These are phyloP conservation scores for Diachrysia chrysitis DNA, from an alignment of 2,888 invertebrate species.

Conservation along the genomic window DNA sequence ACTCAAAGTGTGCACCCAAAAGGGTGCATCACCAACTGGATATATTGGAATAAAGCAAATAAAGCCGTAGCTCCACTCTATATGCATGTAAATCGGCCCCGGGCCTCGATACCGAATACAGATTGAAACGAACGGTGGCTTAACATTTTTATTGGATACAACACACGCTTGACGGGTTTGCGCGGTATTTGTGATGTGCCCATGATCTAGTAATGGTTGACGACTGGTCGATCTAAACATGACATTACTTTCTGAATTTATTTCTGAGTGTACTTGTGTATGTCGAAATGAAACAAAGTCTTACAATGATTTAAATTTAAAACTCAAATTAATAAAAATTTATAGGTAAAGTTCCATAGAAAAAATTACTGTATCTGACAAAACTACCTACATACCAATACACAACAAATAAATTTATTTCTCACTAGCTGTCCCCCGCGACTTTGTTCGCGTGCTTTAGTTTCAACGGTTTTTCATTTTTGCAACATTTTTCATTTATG, in stretches of 20 bases:
- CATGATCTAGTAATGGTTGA: constrained; percentile 24
- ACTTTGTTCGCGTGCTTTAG: no score
- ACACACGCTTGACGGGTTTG: constrained; percentile 53
- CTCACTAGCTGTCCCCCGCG: no score
- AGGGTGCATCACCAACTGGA: constrained; percentile 62
- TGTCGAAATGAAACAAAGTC: no score
- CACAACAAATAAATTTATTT: no score
- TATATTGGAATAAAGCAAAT: constrained; percentile 79
- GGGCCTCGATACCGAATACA: constrained; percentile 76
- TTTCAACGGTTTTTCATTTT: no score
- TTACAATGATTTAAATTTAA: no score
- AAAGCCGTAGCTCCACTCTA: constrained; percentile 71
- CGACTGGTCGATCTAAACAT: background rate
- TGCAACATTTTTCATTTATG: no score
- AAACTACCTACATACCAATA: no score
- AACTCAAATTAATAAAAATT: no score
- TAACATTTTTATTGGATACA: constrained; percentile 82
- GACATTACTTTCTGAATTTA: background rate
- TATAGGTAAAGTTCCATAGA: no score
- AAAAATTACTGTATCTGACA: no score
- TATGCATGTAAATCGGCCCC: constrained; percentile 84
- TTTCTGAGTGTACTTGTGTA: no score
- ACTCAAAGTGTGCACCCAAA: constrained; percentile 66
- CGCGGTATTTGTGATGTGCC: constrained; percentile 38
- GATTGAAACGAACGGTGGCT: constrained; percentile 80